Base-by-base conservation (phyloP, 2,797 vertebrate genomes). In the Acestrorhynchus altus region DNA sequence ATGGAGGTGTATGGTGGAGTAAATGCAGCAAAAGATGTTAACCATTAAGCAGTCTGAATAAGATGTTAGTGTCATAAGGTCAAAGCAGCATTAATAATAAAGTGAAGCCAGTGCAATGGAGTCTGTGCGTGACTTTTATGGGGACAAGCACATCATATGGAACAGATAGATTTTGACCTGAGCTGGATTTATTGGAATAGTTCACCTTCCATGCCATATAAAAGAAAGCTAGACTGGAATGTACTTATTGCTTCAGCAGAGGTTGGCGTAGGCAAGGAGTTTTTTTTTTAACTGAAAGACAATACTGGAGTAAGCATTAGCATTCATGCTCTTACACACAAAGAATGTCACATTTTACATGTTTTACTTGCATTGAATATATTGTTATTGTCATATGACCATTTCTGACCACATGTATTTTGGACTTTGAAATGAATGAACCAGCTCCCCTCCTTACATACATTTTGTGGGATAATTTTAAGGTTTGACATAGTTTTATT, bases 121-220 rank as follows among this genome's bases (percentile, higher is more conserved):
- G 72, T 77, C 63, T 57, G 65, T 76, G 81, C 83, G 86, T 89
- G 89, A 91, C 88, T 90, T 87, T 87, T 83, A 87, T 86, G 83
- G 79, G 73, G 26, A 71, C 81, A 79, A 86, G 88, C 83, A 84
- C 81, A 89, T 92, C 87, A 91, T 87, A 89, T 91, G 90, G 87
- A 87, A 88, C 51, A 90, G 74, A 91, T 88, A 88, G 86, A 90
- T 64, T 69, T 75, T 80, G 83, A 78, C 79, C 72, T 18, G 52
- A 79, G 85, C 86, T 81, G 75, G 66, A 87, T 89, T 88, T 87
- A 89, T 86, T 86, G 78, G 82, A 80, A 67, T 8, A 40, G 73
- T 83, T 90, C 84, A 90, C 87, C 85, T 89, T 74, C 74, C 78
- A 69, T 86, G 83, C 83, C 47, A 81, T 80, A 83, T 83, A 86